These are phyloP conservation scores for Romanogobio albipinnatus DNA, from an alignment of 2,113 vertebrate species.

Conservation along the genomic window DNA sequence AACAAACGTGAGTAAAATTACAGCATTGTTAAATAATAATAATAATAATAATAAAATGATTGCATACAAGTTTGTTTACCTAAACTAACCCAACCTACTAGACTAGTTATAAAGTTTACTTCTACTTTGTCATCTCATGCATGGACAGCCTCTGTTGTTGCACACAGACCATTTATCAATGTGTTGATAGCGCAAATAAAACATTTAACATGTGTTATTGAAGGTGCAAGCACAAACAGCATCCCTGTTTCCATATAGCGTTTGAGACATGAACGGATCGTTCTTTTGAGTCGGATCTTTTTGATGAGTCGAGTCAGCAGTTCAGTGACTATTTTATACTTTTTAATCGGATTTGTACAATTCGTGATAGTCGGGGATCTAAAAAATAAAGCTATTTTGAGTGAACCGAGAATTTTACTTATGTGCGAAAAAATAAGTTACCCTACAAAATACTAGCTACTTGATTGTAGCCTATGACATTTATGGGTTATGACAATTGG, in stretches of 20 bases:
- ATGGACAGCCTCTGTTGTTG: background rate
- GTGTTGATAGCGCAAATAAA: background rate
- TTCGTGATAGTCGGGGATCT: background rate
- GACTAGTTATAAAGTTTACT: background rate
- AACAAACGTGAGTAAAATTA: conserved; percentile 29
- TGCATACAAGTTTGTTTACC: background rate
- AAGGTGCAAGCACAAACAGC: background rate
- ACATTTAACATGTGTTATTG: background rate
- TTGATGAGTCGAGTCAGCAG: background rate
- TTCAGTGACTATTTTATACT: too few species aligned
- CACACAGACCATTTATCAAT: background rate
- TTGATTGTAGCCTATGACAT: too few species aligned
- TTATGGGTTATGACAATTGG: too few species aligned
- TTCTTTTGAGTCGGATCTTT: background rate
- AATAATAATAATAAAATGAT: too few species aligned
- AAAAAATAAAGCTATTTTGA: background rate
- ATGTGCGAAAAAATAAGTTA: background rate
- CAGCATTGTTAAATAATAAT: background rate
- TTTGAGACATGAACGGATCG: background rate
- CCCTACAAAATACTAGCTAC: too few species aligned
- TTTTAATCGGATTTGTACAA: background rate
- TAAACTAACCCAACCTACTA: background rate
- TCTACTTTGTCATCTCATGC: background rate
- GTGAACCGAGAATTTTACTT: background rate
- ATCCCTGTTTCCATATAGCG: background rate